Conservation (phyloP, 2,888 invertebrate species). For the Lottia scabra region DNA sequence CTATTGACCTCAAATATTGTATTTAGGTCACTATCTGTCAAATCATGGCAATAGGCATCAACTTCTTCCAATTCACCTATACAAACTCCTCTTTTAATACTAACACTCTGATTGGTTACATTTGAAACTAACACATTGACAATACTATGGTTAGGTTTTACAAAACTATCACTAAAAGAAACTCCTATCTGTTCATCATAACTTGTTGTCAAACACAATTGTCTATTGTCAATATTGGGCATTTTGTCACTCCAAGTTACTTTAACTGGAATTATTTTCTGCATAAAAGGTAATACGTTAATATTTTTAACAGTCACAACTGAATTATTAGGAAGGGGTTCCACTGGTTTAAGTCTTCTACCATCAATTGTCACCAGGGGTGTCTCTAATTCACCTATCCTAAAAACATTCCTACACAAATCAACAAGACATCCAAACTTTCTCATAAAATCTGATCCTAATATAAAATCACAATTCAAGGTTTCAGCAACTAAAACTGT, state of each 20-base stretch:
- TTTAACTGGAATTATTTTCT: neutral
- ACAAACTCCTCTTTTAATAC: neutral
- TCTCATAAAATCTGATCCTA: neutral
- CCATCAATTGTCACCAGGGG: neutral
- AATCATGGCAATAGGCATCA: neutral
- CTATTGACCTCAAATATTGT: neutral
- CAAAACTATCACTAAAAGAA: neutral
- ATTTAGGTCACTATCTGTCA: too few relatives aligned
- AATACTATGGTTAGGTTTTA: neutral
- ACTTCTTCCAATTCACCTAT: neutral
- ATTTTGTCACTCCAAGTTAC: neutral
- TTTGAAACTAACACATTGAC: neutral
- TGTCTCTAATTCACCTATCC: neutral
- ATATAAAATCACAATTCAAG: neutral
- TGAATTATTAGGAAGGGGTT: neutral
- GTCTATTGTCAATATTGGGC: too few relatives aligned
- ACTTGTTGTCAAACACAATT: too few relatives aligned
- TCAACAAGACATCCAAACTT: neutral
- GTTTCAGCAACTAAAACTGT: neutral
- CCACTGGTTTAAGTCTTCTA: neutral
- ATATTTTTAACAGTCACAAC: neutral
- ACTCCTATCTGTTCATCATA: too few relatives aligned
- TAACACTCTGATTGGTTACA: neutral
- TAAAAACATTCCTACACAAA: neutral
- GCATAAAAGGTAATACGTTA: neutral